Evolutionary conservation across 2,113 vertebrate species (phyloP).

Genomic region (Climacteris rufus): DNA sequence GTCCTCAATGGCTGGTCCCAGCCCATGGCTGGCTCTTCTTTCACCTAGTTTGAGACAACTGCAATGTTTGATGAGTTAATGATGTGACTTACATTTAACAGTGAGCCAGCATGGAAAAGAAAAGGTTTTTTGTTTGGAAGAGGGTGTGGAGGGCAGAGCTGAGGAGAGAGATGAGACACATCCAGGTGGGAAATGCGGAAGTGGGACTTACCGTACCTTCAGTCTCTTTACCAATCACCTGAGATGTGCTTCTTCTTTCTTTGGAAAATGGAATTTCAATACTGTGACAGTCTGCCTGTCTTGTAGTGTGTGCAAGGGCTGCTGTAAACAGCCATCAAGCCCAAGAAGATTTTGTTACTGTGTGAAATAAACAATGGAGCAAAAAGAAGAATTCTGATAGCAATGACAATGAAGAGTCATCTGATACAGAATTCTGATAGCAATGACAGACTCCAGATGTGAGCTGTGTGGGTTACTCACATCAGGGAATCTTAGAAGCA

Average conservation of each 20-base stretch:
- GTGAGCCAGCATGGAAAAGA: accelerated
- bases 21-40: background rate
- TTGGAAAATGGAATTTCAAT: background rate
- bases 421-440: background rate
- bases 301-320: background rate
- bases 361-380: background rate
- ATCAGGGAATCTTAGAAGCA: background rate
- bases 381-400: background rate
- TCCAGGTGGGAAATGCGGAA: background rate
- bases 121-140: background rate
- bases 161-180: accelerated
- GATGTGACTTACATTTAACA: background rate
- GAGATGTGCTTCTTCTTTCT: background rate
- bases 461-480: background rate
- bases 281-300: background rate
- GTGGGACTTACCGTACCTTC: background rate
- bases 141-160: accelerated
- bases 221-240: background rate
- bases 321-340: background rate
- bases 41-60: background rate
- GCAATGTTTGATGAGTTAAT: background rate
- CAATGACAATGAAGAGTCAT: background rate
- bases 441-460: background rate
- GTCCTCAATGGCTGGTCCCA: accelerated
- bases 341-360: background rate